Evolutionary conservation across 2,888 invertebrate species (phyloP).

Genomic region (Aphidoletes aphidimyza): DNA sequence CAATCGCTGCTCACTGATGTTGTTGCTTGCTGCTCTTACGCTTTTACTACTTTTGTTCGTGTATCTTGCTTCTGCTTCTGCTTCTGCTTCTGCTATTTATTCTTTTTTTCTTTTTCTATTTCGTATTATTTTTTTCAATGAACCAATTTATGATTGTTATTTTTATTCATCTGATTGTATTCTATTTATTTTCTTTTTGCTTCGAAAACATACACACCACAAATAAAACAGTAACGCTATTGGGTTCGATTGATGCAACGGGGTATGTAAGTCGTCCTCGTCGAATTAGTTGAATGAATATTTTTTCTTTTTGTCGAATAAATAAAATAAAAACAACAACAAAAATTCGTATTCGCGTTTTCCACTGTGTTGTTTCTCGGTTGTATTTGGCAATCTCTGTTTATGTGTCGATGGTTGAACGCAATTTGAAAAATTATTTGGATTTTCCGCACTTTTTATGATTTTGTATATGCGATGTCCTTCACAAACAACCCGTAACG

Average conservation of each 20-base stretch:
- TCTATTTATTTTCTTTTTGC: not conserved
- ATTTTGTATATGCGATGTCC: conserved; percentile 26
- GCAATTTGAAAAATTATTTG: not conserved
- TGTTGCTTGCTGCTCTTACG: too few species aligned
- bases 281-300: not conserved
- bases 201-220: not conserved
- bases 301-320: not conserved
- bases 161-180: conserved; percentile 1
- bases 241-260: not conserved
- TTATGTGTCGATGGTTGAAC: not conserved
- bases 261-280: not conserved
- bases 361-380: not conserved
- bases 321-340: not conserved
- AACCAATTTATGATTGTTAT: conserved; percentile 2
- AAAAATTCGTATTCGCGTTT: not conserved
- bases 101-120: not conserved
- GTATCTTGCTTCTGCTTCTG: not conserved
- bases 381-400: not conserved
- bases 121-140: not conserved
- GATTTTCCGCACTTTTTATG: conserved; percentile 16
- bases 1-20: too few species aligned
- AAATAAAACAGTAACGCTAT: not conserved
- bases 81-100: not conserved
- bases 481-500: conserved; percentile 54
- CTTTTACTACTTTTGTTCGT: not conserved